A percentile compares a stretch with the other conserved stretches of the same genome.
Evolutionary conservation across 1,140 invertebrate genomes (phyloP).

Genomic region (Wasmannia auropunctata): DNA sequence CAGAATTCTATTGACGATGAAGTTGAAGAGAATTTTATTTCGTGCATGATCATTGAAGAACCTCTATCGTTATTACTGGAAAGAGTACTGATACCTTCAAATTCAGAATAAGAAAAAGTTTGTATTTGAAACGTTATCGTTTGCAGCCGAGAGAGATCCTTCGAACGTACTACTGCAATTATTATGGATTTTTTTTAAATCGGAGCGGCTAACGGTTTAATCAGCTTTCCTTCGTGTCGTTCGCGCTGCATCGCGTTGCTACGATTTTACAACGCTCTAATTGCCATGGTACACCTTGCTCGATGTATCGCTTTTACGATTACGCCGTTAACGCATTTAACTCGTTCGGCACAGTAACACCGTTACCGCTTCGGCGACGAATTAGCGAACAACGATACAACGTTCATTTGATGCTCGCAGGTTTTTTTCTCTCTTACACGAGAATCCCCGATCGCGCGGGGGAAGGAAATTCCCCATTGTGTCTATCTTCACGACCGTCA

Average conservation of each 20-base stretch:
- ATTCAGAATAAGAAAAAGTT: background rate
- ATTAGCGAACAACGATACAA: background rate
- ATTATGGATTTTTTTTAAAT: constrained; percentile 33
- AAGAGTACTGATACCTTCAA: background rate
- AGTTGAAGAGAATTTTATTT: background rate
- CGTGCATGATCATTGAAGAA: background rate
- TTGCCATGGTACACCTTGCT: constrained; percentile 27
- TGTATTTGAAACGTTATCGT: background rate
- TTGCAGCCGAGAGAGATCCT: too few species aligned
- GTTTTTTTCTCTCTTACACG: background rate
- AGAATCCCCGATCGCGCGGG: background rate
- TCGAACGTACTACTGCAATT: background rate
- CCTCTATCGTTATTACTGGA: background rate
- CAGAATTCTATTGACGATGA: background rate
- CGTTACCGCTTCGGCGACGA: constrained; percentile 30
- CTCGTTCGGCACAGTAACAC: constrained; percentile 50
- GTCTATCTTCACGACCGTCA: constrained; percentile 22
- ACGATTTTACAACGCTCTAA: constrained; percentile 59
- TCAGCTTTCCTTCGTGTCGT: background rate
- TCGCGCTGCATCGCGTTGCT: constrained; percentile 2
- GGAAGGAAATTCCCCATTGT: constrained; percentile 50
- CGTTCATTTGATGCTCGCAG: background rate
- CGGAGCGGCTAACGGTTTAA: constrained; percentile 50
- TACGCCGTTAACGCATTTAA: constrained; percentile 23
- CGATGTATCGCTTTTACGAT: constrained; percentile 41